Conservation (phyloP, 2,113 vertebrate genomes). For the Theristicus caerulescens region DNA sequence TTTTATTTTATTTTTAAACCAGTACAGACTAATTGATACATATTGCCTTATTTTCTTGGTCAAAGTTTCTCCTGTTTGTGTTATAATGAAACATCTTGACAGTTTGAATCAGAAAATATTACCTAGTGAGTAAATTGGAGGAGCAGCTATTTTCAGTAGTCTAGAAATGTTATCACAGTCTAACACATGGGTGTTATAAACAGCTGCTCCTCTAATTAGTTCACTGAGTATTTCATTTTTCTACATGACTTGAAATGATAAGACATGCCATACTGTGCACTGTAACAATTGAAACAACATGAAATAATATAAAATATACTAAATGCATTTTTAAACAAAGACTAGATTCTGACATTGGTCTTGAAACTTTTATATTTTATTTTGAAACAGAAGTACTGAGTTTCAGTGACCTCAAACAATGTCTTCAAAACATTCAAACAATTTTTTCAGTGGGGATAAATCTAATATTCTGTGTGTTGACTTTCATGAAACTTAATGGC, state of each 20-base stretch:
- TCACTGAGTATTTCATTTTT: slow-evolving; percentile 31
- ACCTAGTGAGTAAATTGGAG: not conserved
- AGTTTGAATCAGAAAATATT: not conserved
- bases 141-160: not conserved
- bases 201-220: slow-evolving; percentile 50
- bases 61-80: not conserved
- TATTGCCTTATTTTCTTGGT: not conserved
- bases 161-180: not conserved
- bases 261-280: not conserved
- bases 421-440: not conserved
- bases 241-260: not conserved
- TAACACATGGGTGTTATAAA: slow-evolving; percentile 2
- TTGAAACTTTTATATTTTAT: not conserved
- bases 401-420: not conserved
- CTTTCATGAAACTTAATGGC: not conserved
- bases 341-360: not conserved
- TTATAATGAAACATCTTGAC: not conserved
- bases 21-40: not conserved
- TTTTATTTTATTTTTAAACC: not conserved
- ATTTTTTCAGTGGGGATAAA: not conserved
- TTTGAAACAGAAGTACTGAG: not conserved
- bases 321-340: not conserved
- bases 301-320: not conserved
- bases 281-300: not conserved
- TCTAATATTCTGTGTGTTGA: not conserved